A percentile compares a stretch with the other conserved stretches of the same genome.
Conservation (phyloP, 2,797 vertebrate species). For the Alauda arvensis region DNA sequence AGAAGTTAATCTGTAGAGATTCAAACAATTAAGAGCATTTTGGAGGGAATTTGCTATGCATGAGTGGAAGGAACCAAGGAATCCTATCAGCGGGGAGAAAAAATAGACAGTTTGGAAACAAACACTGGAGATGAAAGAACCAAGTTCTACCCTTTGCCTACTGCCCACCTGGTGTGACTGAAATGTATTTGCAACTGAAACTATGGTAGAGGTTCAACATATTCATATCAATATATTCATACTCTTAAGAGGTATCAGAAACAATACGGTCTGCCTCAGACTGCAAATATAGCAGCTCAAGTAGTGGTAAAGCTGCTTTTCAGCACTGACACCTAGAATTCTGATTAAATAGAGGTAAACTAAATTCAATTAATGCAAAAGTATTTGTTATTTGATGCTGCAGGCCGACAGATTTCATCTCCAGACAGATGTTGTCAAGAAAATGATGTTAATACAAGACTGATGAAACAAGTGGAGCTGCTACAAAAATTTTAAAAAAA, state of each 20-base stretch:
- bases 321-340: neutral
- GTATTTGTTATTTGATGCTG: neutral
- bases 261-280: neutral
- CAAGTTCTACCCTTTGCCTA: neutral
- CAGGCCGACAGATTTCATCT: neutral
- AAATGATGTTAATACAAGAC: neutral
- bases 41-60: neutral
- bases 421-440: neutral
- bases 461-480: neutral
- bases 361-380: neutral
- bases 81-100: neutral
- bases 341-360: neutral
- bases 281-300: neutral
- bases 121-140: neutral
- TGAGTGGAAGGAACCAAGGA: neutral
- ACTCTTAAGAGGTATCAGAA: neutral
- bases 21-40: neutral
- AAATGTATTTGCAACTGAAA: neutral
- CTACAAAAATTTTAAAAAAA: neutral
- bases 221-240: neutral
- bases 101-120: neutral
- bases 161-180: neutral
- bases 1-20: neutral
- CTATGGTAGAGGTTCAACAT: fast-evolving
- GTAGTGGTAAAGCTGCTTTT: neutral